Evolutionary conservation across 2,888 invertebrate genomes (phyloP).

Genomic region (Masnerella sp.): DNA sequence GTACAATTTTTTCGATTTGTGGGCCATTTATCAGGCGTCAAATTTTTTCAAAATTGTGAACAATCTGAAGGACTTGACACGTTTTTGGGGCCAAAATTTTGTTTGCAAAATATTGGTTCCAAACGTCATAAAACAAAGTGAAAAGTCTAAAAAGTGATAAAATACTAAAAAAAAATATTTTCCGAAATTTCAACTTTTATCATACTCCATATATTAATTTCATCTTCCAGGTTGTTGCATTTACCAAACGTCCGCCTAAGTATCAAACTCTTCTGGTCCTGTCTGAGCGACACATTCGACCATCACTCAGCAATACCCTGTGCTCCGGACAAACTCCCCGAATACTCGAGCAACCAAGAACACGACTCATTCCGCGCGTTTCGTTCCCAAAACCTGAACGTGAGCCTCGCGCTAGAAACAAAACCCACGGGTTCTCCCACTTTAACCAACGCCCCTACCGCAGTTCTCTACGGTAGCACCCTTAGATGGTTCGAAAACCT

Average conservation of each 20-base stretch:
- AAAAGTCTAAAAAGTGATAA: too few relatives aligned
- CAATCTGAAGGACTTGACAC: too few relatives aligned
- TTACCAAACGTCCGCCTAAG: conserved; percentile 92
- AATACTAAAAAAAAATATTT: too few relatives aligned
- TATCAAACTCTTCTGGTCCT: conserved; percentile 92
- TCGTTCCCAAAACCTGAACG: conserved; percentile 88
- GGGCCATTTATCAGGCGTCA: too few relatives aligned
- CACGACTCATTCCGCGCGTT: conserved; percentile 98
- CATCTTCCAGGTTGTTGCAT: conserved; percentile 85
- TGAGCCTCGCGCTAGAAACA: conserved; percentile 88
- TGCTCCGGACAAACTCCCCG: conserved; percentile 96
- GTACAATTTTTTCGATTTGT: too few relatives aligned
- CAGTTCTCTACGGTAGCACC: conserved; percentile 94
- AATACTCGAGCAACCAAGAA: conserved; percentile 96
- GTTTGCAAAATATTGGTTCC: too few relatives aligned
- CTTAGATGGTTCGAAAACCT: conserved; percentile 97
- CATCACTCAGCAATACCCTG: conserved; percentile 97
- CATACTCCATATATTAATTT: neutral
- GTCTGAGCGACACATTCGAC: conserved; percentile 95
- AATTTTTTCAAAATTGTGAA: too few relatives aligned
- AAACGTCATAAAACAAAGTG: too few relatives aligned
- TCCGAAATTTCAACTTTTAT: too few relatives aligned
- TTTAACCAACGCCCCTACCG: conserved; percentile 81
- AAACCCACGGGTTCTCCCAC: conserved; percentile 78
- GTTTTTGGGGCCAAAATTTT: too few relatives aligned